A percentile compares a stretch with the other conserved stretches of the same genome.
Conservation (phyloP, 2,888 invertebrate genomes). For the Zootermopsis nevadensis region DNA sequence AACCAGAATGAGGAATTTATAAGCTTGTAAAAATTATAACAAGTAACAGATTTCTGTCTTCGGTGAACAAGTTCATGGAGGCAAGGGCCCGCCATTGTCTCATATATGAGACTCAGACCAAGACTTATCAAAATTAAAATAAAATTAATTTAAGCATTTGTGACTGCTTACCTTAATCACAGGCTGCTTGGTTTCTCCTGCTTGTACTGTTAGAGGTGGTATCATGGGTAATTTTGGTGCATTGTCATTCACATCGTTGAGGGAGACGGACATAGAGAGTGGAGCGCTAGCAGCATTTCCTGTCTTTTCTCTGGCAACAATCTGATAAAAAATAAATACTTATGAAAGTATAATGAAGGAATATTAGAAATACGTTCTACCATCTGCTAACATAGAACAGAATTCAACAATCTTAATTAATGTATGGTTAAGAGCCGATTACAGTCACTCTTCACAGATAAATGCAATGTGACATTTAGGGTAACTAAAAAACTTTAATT, state of each 20-base stretch:
- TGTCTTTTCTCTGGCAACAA: conserved; percentile 84
- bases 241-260: conserved; percentile 89
- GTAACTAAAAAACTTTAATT: too few species aligned
- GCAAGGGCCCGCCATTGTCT: too few species aligned
- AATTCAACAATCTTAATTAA: not conserved
- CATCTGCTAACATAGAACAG: not conserved
- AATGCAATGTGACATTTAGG: too few species aligned
- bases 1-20: too few species aligned
- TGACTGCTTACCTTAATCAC: conserved; percentile 73
- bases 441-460: too few species aligned
- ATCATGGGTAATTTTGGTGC: conserved; percentile 84
- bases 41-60: too few species aligned
- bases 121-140: not conserved
- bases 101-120: too few species aligned
- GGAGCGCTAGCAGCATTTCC: conserved; percentile 87
- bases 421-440: too few species aligned
- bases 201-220: conserved; percentile 83
- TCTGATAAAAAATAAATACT: conserved; percentile 61
- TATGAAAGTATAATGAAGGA: not conserved
- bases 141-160: not conserved
- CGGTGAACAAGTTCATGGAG: too few species aligned
- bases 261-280: conserved; percentile 78
- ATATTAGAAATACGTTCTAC: not conserved
- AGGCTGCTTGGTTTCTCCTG: conserved; percentile 76
- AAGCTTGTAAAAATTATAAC: too few species aligned